These are phyloP conservation scores for Plebejus melissa DNA, from an alignment of 2,888 invertebrate genomes.

Conservation along the genomic window DNA sequence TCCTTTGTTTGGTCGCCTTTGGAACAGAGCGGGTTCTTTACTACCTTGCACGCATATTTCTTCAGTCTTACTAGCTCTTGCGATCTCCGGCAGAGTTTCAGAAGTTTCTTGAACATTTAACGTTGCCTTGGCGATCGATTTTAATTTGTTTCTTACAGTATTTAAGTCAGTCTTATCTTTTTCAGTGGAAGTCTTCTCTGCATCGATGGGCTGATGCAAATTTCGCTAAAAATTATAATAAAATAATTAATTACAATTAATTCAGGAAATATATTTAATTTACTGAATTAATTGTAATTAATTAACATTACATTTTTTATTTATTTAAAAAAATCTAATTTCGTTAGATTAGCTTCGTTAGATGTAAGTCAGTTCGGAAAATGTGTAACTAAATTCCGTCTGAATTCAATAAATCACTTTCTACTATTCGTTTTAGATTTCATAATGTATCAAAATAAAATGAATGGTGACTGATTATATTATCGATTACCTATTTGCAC, in stretches of 20 bases:
- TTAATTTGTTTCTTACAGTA: slow-evolving; percentile 58
- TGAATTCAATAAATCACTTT: too few relatives aligned
- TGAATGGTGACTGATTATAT: too few relatives aligned
- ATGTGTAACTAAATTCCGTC: too few relatives aligned
- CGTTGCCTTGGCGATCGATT: slow-evolving; percentile 46
- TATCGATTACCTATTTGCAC: too few relatives aligned
- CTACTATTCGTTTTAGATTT: too few relatives aligned
- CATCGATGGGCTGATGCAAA: slow-evolving; percentile 42
- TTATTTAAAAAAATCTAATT: too few relatives aligned
- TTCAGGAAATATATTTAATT: neutral
- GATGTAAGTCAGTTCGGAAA: too few relatives aligned
- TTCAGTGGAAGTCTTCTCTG: slow-evolving; percentile 35
- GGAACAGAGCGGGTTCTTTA: slow-evolving; percentile 67
- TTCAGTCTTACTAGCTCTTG: slow-evolving; percentile 55
- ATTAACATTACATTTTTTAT: too few relatives aligned
- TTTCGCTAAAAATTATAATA: slow-evolving; percentile 53
- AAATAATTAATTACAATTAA: neutral
- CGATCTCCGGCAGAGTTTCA: slow-evolving; percentile 64
- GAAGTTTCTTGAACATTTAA: slow-evolving; percentile 41
- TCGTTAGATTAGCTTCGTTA: too few relatives aligned
- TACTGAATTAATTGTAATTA: neutral
- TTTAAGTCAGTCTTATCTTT: slow-evolving; percentile 49
- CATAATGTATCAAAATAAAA: too few relatives aligned
- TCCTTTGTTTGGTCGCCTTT: slow-evolving; percentile 57
- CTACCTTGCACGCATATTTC: slow-evolving; percentile 57